Percentiles rank a stretch among this genome's conserved stretches.
phyloP scores from a whole-genome alignment of 2,113 vertebrate species.

The Dipodomys spectabilis region DNA sequence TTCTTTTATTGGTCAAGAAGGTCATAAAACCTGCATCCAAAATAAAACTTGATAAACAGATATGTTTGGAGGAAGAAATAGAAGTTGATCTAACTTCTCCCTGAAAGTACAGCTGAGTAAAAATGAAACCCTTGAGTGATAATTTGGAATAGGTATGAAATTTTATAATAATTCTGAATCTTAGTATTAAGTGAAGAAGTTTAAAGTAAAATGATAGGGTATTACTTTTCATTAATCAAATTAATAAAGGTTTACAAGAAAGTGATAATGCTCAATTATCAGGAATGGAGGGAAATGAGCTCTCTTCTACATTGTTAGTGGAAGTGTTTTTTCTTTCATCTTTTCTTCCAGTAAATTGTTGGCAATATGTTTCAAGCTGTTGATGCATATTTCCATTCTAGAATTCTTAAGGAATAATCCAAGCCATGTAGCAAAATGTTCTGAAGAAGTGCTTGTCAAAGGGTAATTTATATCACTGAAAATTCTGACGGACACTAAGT shows the following conservation, averaged over 20 bases:
- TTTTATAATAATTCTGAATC: constrained; percentile 28
- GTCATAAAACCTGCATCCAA: constrained; percentile 47
- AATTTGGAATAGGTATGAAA: neutral
- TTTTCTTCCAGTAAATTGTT: constrained; percentile 24
- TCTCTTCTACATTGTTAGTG: neutral
- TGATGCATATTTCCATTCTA: neutral
- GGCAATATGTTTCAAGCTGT: constrained; percentile 23
- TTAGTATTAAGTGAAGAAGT: neutral
- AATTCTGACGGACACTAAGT: neutral
- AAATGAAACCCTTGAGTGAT: constrained; percentile 6
- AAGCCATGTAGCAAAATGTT: constrained; percentile 4
- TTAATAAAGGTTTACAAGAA: constrained; percentile 25
- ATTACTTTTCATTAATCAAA: constrained; percentile 17
- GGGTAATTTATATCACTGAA: neutral
- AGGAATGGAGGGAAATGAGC: neutral
- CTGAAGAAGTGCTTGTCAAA: neutral
- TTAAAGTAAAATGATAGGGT: constrained; percentile 45
- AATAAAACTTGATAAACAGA: constrained; percentile 62
- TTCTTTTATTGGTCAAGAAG: constrained; percentile 58
- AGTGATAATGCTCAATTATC: neutral
- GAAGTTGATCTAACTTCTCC: constrained; percentile 17
- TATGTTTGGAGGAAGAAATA: constrained; percentile 11
- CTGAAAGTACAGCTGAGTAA: neutral
- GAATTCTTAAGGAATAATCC: constrained; percentile 29
- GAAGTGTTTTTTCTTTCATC: constrained; percentile 7